phyloP scores from a whole-genome alignment of 2,888 invertebrate genomes.

The Schizaphis graminum region DNA sequence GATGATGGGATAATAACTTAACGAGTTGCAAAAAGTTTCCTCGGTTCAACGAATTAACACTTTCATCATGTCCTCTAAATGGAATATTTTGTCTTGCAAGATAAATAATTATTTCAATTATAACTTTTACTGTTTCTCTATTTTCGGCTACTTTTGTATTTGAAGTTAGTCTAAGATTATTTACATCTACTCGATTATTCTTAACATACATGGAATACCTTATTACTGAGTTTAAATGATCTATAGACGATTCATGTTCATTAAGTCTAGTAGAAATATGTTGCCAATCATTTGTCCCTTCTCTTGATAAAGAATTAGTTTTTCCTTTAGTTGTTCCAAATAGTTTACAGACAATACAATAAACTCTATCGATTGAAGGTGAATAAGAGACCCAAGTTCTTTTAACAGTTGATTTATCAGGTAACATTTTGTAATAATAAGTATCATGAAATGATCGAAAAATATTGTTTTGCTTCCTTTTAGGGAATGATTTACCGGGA shows the following conservation, averaged over 20 bases:
- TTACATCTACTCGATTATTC: constrained; percentile 25
- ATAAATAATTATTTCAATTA: constrained; percentile 15
- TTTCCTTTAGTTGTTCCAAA: constrained; percentile 33
- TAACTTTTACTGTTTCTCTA: constrained; percentile 27
- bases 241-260: constrained; percentile 6
- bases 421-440: constrained; percentile 12
- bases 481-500: constrained; percentile 12
- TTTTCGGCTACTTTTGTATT: background rate
- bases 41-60: constrained; percentile 10
- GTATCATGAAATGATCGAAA: background rate
- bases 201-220: constrained; percentile 27
- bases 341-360: constrained; percentile 29
- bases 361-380: constrained; percentile 21
- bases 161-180: background rate
- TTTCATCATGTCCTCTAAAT: constrained; percentile 26
- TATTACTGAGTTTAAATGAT: background rate
- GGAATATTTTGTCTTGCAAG: background rate
- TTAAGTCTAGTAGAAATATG: constrained; percentile 34
- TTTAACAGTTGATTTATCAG: constrained; percentile 15
- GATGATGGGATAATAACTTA: constrained; percentile 16
- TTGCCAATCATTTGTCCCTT: constrained; percentile 35
- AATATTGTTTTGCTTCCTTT: constrained; percentile 21
- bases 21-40: constrained; percentile 8
- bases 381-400: constrained; percentile 28
- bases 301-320: background rate